These are phyloP conservation scores for Odontothrips loti DNA, from an alignment of 2,888 invertebrate species.

Conservation along the genomic window DNA sequence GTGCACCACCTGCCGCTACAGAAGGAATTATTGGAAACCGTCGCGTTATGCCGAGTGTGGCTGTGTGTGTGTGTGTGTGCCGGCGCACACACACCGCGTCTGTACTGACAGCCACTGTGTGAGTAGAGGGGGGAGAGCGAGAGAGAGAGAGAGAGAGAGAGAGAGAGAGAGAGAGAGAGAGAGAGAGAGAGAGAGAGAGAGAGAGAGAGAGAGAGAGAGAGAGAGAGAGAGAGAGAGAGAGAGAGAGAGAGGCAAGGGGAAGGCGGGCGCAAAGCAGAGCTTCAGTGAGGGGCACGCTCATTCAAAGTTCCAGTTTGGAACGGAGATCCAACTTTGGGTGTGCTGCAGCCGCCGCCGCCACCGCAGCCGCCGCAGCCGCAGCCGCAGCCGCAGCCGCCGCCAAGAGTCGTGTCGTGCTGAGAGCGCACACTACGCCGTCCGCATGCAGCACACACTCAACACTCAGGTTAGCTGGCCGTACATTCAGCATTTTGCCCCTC, in stretches of 20 bases:
- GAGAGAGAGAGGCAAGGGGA: not conserved
- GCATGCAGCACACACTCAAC: conserved; percentile 9
- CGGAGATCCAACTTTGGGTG: conserved; percentile 15
- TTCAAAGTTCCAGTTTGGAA: conserved; percentile 25
- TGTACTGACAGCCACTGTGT: no score
- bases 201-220: no score
- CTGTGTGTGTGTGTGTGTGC: not conserved
- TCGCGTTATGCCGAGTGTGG: not conserved
- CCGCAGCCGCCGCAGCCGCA: not conserved
- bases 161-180: no score
- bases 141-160: no score
- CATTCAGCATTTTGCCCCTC: not conserved
- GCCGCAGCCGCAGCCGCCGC: no score
- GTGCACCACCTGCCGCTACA: not conserved
- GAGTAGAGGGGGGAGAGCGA: no score
- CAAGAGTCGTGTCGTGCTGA: no score
- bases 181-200: no score
- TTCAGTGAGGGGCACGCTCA: not conserved
- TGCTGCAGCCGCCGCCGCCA: not conserved
- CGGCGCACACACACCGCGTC: no score
- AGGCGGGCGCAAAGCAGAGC: not conserved
- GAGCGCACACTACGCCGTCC: not conserved
- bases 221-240: no score
- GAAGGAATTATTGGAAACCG: not conserved
- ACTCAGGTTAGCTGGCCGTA: conserved; percentile 15